These are phyloP conservation scores for Dascillus cervinus DNA, from an alignment of 2,888 invertebrate species.

Conservation along the genomic window DNA sequence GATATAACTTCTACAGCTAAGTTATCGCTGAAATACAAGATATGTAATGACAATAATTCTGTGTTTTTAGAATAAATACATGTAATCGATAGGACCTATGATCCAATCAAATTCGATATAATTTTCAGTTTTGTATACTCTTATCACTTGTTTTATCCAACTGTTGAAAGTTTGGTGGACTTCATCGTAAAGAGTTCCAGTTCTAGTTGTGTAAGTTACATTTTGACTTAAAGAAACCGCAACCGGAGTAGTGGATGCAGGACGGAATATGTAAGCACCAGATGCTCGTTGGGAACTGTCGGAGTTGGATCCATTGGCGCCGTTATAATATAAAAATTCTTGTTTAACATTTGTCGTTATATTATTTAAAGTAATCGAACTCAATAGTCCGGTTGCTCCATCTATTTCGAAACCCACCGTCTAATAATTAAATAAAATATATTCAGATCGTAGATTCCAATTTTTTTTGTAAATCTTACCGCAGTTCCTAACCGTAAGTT, in stretches of 20 bases:
- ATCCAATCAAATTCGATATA: slow-evolving; percentile 66
- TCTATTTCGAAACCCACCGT: slow-evolving; percentile 45
- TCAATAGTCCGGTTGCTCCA: slow-evolving; percentile 48
- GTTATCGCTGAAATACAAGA: slow-evolving; percentile 34
- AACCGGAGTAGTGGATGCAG: slow-evolving; percentile 30
- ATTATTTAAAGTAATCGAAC: slow-evolving; percentile 43
- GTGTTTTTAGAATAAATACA: slow-evolving; percentile 33
- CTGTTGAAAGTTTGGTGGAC: slow-evolving; percentile 57
- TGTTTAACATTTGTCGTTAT: slow-evolving; percentile 45
- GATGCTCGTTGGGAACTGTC: slow-evolving; percentile 64
- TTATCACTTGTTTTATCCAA: slow-evolving; percentile 65
- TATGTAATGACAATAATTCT: slow-evolving; percentile 2
- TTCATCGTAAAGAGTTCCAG: slow-evolving; percentile 49
- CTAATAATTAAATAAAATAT: slow-evolving; percentile 13
- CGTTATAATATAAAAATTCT: slow-evolving; percentile 65
- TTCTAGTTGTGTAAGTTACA: slow-evolving; percentile 23
- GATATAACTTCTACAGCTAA: slow-evolving; percentile 76
- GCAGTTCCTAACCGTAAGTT: slow-evolving; percentile 18
- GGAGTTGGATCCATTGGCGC: slow-evolving; percentile 52
- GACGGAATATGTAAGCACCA: slow-evolving; percentile 87
- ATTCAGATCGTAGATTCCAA: not conserved
- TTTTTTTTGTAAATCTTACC: slow-evolving; percentile 11
- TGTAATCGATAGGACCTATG: slow-evolving; percentile 65
- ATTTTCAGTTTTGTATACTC: slow-evolving; percentile 54
- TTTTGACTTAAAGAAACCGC: slow-evolving; percentile 11